These are phyloP conservation scores for Chydorus sphaericus DNA, from an alignment of 2,888 invertebrate genomes.

Conservation along the genomic window DNA sequence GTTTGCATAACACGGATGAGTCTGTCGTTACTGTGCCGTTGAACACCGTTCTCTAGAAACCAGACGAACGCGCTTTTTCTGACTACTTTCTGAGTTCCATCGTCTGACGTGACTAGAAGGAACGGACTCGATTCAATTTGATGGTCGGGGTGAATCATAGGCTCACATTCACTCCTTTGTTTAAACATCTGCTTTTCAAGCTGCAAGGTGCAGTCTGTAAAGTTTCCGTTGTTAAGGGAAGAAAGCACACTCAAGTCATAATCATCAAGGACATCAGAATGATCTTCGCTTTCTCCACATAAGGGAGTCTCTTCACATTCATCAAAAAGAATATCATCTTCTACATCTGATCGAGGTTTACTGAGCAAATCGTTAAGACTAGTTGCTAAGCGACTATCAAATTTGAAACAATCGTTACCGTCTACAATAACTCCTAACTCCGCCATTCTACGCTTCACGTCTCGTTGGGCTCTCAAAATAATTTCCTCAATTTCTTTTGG, in stretches of 20 bases:
- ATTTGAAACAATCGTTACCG: background rate
- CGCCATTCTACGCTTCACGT: background rate
- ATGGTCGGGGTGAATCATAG: background rate
- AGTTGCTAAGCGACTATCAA: background rate
- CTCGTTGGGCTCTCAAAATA: background rate
- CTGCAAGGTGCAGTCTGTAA: background rate
- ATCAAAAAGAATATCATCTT: background rate
- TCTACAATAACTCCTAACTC: background rate
- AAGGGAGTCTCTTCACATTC: background rate
- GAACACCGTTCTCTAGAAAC: background rate
- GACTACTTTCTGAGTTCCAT: background rate
- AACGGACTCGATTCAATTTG: background rate
- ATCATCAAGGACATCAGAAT: background rate
- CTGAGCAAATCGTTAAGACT: background rate
- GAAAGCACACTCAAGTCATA: background rate
- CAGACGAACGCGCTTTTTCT: constrained; percentile 5
- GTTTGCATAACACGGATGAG: background rate
- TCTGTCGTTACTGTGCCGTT: constrained; percentile 4
- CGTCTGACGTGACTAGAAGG: background rate
- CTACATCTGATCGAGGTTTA: background rate
- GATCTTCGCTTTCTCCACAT: background rate
- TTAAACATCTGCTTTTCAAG: background rate
- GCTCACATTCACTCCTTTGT: background rate
- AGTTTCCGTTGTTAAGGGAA: background rate
- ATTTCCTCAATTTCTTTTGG: background rate